Conservation (phyloP, 2,888 invertebrate genomes). For the Trimorus sp. region DNA sequence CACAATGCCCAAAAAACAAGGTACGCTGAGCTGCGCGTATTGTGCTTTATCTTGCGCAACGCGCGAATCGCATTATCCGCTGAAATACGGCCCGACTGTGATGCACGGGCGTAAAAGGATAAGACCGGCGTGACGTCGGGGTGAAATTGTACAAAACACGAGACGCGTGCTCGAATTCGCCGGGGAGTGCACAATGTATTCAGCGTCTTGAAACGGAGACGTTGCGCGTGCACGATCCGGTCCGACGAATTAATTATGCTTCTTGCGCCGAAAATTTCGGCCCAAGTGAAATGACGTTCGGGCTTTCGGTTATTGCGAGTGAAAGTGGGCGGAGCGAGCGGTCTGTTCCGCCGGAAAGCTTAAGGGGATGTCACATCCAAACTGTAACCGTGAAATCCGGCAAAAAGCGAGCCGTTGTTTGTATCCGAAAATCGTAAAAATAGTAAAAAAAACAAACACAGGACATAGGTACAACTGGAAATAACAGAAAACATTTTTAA, state of each 20-base stretch:
- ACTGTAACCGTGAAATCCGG: too few relatives aligned
- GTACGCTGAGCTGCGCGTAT: slow-evolving; percentile 43
- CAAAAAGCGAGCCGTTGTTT: too few relatives aligned
- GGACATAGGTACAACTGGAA: too few relatives aligned
- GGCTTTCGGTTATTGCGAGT: too few relatives aligned
- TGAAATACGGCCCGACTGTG: slow-evolving; percentile 62
- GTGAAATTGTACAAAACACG: slow-evolving; percentile 68
- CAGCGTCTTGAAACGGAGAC: slow-evolving; percentile 42
- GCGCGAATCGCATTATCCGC: slow-evolving; percentile 64
- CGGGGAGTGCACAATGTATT: slow-evolving; percentile 66
- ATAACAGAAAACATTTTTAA: too few relatives aligned
- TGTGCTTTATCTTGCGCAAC: slow-evolving; percentile 64
- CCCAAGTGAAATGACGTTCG: too few relatives aligned
- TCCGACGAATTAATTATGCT: slow-evolving; percentile 24
- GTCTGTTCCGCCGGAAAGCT: too few relatives aligned
- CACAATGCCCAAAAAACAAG: slow-evolving; percentile 49
- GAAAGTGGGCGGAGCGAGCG: too few relatives aligned
- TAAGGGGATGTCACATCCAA: too few relatives aligned
- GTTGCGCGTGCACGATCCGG: slow-evolving; percentile 54
- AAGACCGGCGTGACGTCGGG: slow-evolving; percentile 60
- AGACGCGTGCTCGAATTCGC: slow-evolving; percentile 69
- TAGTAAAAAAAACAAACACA: too few relatives aligned
- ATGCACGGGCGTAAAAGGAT: slow-evolving; percentile 63
- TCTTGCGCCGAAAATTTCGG: slow-evolving; percentile 3
- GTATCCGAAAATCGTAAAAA: too few relatives aligned